These are phyloP conservation scores for Chrysodeixis includens DNA, from an alignment of 2,888 invertebrate species.

Conservation along the genomic window DNA sequence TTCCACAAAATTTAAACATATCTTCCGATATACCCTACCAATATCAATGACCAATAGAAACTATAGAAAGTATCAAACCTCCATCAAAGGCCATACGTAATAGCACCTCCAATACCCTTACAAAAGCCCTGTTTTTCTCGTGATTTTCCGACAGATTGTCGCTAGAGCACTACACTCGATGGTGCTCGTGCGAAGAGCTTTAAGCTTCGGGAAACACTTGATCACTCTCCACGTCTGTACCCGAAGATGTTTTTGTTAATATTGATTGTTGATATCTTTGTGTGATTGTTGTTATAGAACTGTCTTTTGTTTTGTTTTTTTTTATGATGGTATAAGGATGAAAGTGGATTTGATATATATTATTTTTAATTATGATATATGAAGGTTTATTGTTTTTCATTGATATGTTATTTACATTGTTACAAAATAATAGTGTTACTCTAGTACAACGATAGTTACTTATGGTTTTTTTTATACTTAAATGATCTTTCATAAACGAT, in stretches of 20 bases:
- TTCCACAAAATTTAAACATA: too few species aligned
- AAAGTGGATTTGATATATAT: too few species aligned
- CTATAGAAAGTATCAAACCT: not conserved
- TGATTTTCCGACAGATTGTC: conserved; percentile 78
- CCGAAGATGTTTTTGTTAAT: conserved; percentile 45
- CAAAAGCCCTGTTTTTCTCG: conserved; percentile 80
- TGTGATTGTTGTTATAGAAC: not conserved
- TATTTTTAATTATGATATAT: too few species aligned
- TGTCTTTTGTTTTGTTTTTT: not conserved
- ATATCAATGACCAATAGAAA: too few species aligned
- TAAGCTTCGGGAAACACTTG: conserved; percentile 59
- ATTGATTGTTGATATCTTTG: conserved; percentile 39
- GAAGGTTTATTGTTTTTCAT: too few species aligned
- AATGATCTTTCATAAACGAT: too few species aligned
- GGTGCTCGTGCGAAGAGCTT: conserved; percentile 58
- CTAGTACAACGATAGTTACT: too few species aligned
- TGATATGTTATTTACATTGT: too few species aligned
- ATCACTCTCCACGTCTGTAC: conserved; percentile 53
- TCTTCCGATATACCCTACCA: too few species aligned
- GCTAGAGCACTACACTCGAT: conserved; percentile 63
- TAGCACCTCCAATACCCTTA: conserved; percentile 58
- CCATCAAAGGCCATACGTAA: conserved; percentile 44
- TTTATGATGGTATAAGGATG: not conserved
- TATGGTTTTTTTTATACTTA: too few species aligned
- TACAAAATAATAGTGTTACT: too few species aligned